Conservation (phyloP, 2,888 invertebrate species). For the Rhogogaster chlorosoma region DNA sequence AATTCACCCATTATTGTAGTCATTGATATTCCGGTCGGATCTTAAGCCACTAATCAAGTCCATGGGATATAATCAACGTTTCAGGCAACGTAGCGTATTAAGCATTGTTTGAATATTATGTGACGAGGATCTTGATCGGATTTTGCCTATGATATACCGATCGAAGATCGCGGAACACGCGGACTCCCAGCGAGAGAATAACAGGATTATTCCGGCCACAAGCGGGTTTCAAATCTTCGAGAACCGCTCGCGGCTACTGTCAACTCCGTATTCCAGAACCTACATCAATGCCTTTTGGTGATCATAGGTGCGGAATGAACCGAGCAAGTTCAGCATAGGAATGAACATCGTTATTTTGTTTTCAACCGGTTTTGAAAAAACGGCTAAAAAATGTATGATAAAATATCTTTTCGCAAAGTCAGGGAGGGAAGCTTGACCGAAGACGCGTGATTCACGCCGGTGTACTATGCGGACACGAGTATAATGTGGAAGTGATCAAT, state of each 20-base stretch:
- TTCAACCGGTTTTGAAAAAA: not conserved
- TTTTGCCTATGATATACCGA: not conserved
- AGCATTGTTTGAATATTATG: slow-evolving; percentile 17
- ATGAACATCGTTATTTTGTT: not conserved
- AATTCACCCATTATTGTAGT: no score
- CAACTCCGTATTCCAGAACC: slow-evolving; percentile 2
- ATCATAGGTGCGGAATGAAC: slow-evolving; percentile 2
- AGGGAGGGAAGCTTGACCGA: not conserved
- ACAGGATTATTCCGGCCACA: not conserved
- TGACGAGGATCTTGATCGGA: not conserved
- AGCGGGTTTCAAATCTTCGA: not conserved
- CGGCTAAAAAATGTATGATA: not conserved
- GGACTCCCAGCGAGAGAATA: not conserved
- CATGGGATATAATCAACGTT: slow-evolving; percentile 1
- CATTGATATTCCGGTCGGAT: slow-evolving; percentile 32
- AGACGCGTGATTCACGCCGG: not conserved
- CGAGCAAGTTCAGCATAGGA: not conserved
- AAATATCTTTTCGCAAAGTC: not conserved
- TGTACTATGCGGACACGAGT: not conserved
- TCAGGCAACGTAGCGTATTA: slow-evolving; percentile 30
- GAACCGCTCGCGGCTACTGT: not conserved
- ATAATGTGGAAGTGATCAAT: not conserved
- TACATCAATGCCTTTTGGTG: not conserved
- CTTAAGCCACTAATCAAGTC: not conserved
- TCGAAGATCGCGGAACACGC: not conserved